Percentiles rank a stretch among this genome's conserved stretches.
Evolutionary conservation across 35 echinoderm and acorn worm genomes (phyloP).

Genomic region (Patiria miniata): DNA sequence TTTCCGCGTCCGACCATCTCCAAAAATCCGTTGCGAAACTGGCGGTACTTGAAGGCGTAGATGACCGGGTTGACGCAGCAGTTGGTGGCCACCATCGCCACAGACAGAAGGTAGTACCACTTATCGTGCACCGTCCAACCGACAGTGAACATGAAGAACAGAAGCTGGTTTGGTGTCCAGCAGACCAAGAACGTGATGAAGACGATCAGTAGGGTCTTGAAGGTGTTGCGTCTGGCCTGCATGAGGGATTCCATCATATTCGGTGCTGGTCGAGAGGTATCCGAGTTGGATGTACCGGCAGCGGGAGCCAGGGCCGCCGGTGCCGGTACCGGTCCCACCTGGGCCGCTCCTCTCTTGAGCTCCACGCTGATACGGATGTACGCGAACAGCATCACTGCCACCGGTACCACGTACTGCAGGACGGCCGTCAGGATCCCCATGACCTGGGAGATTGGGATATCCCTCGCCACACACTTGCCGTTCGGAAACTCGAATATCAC

Average conservation of each 20-base stretch:
- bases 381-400: neutral
- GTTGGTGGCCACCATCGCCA: conserved; percentile 59
- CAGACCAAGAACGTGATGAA: conserved; percentile 72
- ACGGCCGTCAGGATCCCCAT: neutral
- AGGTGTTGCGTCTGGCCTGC: conserved; percentile 40
- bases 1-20: neutral
- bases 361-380: conserved; percentile 8
- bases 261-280: neutral
- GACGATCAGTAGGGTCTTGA: conserved; percentile 66
- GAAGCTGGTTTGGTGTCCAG: conserved; percentile 84
- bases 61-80: conserved; percentile 82
- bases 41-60: conserved; percentile 75
- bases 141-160: conserved; percentile 63
- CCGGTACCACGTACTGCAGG: conserved; percentile 35
- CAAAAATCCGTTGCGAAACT: conserved; percentile 55
- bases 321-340: neutral
- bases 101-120: conserved; percentile 53
- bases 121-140: conserved; percentile 33
- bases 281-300: too few species aligned
- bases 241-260: neutral
- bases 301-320: neutral
- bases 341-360: neutral
- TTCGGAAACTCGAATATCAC: neutral
- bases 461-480: neutral
- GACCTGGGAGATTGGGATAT: neutral